These are phyloP conservation scores for Pyrrhosoma nymphula DNA, from an alignment of 2,888 invertebrate species.

Conservation along the genomic window DNA sequence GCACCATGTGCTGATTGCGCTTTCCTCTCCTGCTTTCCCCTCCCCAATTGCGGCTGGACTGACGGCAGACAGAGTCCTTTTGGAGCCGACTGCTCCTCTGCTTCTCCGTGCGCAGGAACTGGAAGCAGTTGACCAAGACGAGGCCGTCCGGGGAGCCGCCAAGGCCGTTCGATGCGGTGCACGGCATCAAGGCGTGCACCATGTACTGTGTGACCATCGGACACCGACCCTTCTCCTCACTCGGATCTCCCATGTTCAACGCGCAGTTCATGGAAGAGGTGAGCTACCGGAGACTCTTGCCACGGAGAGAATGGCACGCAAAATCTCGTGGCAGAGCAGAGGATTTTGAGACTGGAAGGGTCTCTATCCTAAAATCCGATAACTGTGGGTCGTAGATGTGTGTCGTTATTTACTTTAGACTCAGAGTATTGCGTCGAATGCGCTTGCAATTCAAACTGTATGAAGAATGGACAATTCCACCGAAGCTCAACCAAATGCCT, in stretches of 20 bases:
- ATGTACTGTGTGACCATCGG: constrained; percentile 44
- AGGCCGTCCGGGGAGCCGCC: neutral
- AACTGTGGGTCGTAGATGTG: no score
- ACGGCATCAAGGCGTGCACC: constrained; percentile 37
- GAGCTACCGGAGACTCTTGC: neutral
- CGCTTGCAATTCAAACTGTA: no score
- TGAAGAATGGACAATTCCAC: no score
- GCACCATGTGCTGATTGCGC: neutral
- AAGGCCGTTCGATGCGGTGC: neutral
- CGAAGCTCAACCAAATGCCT: no score
- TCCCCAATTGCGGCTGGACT: neutral
- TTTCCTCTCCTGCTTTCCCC: neutral
- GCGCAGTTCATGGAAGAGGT: constrained; percentile 53
- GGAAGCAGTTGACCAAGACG: constrained; percentile 7
- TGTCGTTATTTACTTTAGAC: no score
- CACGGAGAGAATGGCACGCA: no score
- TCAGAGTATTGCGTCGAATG: no score
- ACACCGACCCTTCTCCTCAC: constrained; percentile 35
- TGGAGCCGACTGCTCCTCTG: constrained; percentile 28
- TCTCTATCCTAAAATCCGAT: no score
- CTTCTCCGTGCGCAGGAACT: constrained; percentile 46
- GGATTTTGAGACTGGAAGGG: no score
- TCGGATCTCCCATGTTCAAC: constrained; percentile 40
- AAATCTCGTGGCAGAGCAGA: no score
- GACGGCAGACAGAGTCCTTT: constrained; percentile 10